Percentiles rank a stretch among this genome's conserved stretches.
Conservation (phyloP, 2,113 vertebrate genomes). For the Speoplatyrhinus poulsoni region DNA sequence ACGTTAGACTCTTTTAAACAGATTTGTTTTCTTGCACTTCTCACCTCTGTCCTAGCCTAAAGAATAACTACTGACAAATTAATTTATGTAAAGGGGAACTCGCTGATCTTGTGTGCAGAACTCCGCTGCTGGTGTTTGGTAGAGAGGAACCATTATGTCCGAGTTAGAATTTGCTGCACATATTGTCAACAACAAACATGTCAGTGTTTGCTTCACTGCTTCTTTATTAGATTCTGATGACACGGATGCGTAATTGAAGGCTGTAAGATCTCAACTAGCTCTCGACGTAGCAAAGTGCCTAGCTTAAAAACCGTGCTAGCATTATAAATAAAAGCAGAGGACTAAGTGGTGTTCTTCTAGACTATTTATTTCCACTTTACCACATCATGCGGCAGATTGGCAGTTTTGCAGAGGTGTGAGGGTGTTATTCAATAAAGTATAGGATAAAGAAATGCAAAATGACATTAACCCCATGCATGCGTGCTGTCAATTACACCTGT, state of each 20-base stretch:
- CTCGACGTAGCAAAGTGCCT: no score
- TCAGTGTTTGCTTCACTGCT: no score
- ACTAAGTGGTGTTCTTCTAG: background rate
- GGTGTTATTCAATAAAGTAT: constrained; percentile 59
- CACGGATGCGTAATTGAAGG: no score
- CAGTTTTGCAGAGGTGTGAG: constrained; percentile 30
- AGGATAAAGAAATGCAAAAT: constrained; percentile 62
- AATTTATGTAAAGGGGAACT: background rate
- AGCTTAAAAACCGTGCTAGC: constrained; percentile 2
- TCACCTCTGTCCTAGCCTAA: background rate
- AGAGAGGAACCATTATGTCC: no score
- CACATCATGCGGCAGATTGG: constrained; percentile 27
- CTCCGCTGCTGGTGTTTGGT: no score
- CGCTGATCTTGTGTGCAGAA: no score
- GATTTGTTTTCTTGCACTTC: background rate
- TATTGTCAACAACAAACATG: no score
- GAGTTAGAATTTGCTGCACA: no score
- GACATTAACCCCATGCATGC: constrained; percentile 51
- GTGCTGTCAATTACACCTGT: constrained; percentile 66
- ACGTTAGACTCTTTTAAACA: background rate
- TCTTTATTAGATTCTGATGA: no score
- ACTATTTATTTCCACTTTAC: background rate
- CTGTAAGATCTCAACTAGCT: no score
- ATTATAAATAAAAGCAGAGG: constrained; percentile 22
- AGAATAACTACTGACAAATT: background rate